phyloP scores from a whole-genome alignment of 2,888 invertebrate species.

The Hydrotaea diabolus region DNA sequence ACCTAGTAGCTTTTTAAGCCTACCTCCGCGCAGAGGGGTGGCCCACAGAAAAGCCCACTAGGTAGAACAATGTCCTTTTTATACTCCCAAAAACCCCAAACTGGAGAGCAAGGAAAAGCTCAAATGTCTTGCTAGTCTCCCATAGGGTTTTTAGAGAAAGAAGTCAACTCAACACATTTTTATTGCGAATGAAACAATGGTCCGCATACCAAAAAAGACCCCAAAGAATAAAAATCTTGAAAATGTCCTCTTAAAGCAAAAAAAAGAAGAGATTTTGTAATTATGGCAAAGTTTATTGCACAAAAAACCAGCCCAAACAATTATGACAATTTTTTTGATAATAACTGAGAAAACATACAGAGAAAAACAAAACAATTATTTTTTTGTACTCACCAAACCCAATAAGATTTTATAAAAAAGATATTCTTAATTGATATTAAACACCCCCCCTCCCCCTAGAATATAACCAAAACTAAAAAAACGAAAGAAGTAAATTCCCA shows the following conservation, averaged over 20 bases:
- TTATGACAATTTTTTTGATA: constrained; percentile 63
- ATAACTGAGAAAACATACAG: constrained; percentile 43
- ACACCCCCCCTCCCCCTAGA: not conserved
- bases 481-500: not conserved
- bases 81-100: constrained; percentile 1
- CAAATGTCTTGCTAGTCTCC: not conserved
- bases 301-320: constrained; percentile 43
- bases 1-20: not conserved
- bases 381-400: constrained; percentile 62
- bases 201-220: not conserved
- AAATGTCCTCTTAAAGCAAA: not conserved
- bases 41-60: not conserved
- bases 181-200: not conserved
- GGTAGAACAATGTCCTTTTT: constrained; percentile 12
- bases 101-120: not conserved
- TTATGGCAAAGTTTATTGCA: constrained; percentile 39
- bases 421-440: constrained; percentile 24
- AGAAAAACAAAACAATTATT: constrained; percentile 29
- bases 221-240: not conserved
- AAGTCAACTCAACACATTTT: constrained; percentile 7
- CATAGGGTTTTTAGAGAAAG: not conserved
- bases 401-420: constrained; percentile 42
- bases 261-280: constrained; percentile 15
- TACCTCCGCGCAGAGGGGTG: constrained; percentile 24
- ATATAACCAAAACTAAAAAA: constrained; percentile 21